A percentile compares a stretch with the other conserved stretches of the same genome.
phyloP scores from a whole-genome alignment of 2,113 vertebrate species.

The Crotalus horridus region DNA sequence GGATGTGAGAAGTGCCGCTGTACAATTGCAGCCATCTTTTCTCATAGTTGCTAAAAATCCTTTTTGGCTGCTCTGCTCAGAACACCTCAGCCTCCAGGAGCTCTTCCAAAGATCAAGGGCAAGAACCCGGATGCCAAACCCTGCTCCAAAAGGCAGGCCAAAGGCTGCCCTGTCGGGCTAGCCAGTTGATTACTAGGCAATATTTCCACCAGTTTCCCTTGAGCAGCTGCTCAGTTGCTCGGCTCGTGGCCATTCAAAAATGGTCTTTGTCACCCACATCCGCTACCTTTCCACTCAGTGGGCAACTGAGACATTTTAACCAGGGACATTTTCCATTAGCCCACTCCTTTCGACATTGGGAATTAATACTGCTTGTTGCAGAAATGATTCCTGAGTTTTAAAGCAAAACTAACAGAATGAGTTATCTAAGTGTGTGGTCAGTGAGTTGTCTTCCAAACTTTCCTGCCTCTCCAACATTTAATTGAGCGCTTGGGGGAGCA shows the following conservation, averaged over 20 bases:
- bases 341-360: not conserved
- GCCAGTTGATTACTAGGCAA: not conserved
- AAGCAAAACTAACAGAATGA: not conserved
- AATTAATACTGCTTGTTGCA: not conserved
- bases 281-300: not conserved
- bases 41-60: not conserved
- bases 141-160: not conserved
- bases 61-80: not conserved
- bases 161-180: not conserved
- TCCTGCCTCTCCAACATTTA: not conserved
- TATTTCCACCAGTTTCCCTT: not conserved
- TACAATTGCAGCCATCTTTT: not conserved
- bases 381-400: not conserved
- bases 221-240: not conserved
- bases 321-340: not conserved
- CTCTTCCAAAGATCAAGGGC: not conserved
- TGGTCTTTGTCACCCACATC: not conserved
- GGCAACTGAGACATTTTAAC: not conserved
- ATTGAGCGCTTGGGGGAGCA: not conserved
- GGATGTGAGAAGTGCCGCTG: not conserved
- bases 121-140: not conserved
- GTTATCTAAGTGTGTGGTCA: not conserved
- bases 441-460: not conserved
- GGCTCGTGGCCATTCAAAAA: not conserved
- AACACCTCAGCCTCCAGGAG: not conserved